Conservation (phyloP, 2,888 invertebrate genomes). For the Melitaea athalia region DNA sequence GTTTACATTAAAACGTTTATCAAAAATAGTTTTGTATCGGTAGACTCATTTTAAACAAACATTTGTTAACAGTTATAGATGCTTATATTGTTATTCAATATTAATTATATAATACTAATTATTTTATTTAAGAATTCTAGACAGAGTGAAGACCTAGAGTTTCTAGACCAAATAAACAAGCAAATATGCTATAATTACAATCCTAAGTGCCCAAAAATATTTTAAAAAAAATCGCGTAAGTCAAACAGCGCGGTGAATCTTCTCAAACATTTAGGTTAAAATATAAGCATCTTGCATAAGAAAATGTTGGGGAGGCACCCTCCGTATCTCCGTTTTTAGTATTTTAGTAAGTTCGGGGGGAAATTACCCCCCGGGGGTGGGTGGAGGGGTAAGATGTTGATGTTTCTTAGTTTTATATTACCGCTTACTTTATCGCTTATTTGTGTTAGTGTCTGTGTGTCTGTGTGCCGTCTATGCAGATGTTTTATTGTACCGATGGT, state of each 20-base stretch:
- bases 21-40: neutral
- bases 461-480: constrained; percentile 66
- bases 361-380: constrained; percentile 66
- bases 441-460: constrained; percentile 73
- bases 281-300: constrained; percentile 83
- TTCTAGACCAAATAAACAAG: neutral
- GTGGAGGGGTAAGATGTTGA: constrained; percentile 75
- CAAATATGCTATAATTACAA: neutral
- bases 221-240: constrained; percentile 46
- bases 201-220: constrained; percentile 21
- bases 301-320: constrained; percentile 69
- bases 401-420: constrained; percentile 83
- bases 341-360: constrained; percentile 82
- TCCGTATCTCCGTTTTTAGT: constrained; percentile 82
- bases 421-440: constrained; percentile 81
- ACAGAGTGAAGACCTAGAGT: too few relatives aligned
- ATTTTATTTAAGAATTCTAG: too few relatives aligned
- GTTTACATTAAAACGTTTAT: neutral
- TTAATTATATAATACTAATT: too few relatives aligned
- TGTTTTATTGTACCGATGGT: constrained; percentile 55
- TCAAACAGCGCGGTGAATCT: constrained; percentile 49
- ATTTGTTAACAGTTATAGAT: too few relatives aligned
- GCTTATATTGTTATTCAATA: too few relatives aligned
- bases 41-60: neutral
- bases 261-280: constrained; percentile 77